A percentile compares a stretch with the other conserved stretches of the same genome.
These are phyloP conservation scores for Wiebesia pumilae DNA, from an alignment of 1,140 invertebrate genomes.

Conservation along the genomic window DNA sequence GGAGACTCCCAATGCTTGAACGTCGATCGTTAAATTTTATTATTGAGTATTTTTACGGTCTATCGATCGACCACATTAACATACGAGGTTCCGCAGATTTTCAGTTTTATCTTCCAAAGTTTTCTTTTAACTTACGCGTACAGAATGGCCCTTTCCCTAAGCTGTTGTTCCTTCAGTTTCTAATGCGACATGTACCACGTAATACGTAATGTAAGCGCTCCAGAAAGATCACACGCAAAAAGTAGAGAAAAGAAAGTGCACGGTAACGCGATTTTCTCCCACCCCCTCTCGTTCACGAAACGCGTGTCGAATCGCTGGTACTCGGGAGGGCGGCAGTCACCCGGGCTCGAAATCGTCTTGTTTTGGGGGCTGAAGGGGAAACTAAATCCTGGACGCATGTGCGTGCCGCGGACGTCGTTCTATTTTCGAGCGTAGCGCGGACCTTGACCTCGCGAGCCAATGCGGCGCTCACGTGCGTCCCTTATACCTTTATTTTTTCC, in stretches of 20 bases:
- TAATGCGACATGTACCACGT: neutral
- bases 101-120: neutral
- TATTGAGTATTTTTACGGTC: too few relatives aligned
- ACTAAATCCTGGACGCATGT: neutral
- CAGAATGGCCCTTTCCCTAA: neutral
- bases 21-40: too few relatives aligned
- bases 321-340: neutral
- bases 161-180: neutral
- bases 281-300: neutral
- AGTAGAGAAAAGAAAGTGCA: neutral
- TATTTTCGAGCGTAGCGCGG: slow-evolving; percentile 27
- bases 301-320: neutral
- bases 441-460: slow-evolving; percentile 21
- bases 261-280: neutral
- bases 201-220: neutral
- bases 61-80: too few relatives aligned
- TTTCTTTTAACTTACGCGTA: neutral
- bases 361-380: too few relatives aligned
- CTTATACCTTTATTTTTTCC: neutral
- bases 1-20: too few relatives aligned
- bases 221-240: neutral
- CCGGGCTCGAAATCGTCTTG: neutral
- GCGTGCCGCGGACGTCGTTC: neutral
- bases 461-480: neutral
- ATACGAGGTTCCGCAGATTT: too few relatives aligned